phyloP scores from a whole-genome alignment of 2,797 vertebrate species.

The Cyclopterus lumpus region DNA sequence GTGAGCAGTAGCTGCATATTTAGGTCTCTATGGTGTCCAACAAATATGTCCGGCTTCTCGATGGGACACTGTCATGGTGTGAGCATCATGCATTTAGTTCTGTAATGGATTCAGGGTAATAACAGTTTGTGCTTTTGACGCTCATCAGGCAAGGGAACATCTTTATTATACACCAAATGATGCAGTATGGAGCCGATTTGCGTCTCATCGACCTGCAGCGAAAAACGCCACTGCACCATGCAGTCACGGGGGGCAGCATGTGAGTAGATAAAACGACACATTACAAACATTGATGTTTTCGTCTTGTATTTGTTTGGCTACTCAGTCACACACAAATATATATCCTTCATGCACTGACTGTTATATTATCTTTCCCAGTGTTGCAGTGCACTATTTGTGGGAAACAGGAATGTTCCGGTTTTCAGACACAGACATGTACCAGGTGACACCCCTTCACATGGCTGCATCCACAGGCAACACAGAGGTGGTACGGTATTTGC shows the following conservation, averaged over 20 bases:
- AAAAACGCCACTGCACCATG: slow-evolving; percentile 84
- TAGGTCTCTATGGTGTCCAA: background rate
- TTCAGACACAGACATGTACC: slow-evolving; percentile 83
- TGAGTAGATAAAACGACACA: slow-evolving; percentile 63
- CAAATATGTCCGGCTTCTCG: background rate
- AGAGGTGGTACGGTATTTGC: slow-evolving; percentile 83
- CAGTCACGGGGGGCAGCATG: slow-evolving; percentile 86
- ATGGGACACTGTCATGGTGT: background rate
- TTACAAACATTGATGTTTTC: background rate
- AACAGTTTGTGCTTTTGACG: slow-evolving; percentile 20
- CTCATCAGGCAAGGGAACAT: slow-evolving; percentile 83
- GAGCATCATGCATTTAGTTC: background rate
- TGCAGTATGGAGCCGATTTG: slow-evolving; percentile 83
- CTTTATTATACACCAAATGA: slow-evolving; percentile 84
- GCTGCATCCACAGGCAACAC: slow-evolving; percentile 84
- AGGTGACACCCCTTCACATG: slow-evolving; percentile 84
- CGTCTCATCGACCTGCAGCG: slow-evolving; percentile 79
- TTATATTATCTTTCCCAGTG: slow-evolving; percentile 51
- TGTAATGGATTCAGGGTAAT: background rate
- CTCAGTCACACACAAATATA: background rate
- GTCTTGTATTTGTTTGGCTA: background rate
- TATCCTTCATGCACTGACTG: slow-evolving; percentile 3
- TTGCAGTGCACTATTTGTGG: slow-evolving; percentile 85
- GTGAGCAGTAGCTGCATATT: slow-evolving; percentile 53
- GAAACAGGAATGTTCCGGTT: slow-evolving; percentile 86